Evolutionary conservation across 2,113 vertebrate species (phyloP), one percentile per base, ranked within the genome.

Genomic region (Triplophysa rosa): DNA sequence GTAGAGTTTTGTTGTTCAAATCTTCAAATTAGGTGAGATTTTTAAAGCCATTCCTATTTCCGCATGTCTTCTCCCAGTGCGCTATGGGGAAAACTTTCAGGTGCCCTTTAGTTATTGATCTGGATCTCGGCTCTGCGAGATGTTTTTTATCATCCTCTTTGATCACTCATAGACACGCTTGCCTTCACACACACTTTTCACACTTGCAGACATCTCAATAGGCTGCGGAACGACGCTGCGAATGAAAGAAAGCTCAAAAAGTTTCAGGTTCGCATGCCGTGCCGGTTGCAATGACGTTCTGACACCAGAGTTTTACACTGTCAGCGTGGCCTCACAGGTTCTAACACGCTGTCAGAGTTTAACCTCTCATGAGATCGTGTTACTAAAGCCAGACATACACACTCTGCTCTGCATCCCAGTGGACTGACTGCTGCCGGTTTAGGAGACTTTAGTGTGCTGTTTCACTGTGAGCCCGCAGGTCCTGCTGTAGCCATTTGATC

Each of bases 381-480:
- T 67, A 47, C 56, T 33, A 79, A 58, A 71, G 23, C 8, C 66
- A 79, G 47, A 52, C 68, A n/a, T 5, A 72, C 33, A 67, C 37
- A 58, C 52, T 37, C 66, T 52, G 26, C 45, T 26, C 59, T 40
- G 14, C 59, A 40, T 76, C 61, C 74, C 56, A 37, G 72, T 45
- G 72, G 71, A 83, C 71, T 70, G 45, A 45, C 59, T 67, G 56
- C 65, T 62, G 72, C 61, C 74, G 65, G 77, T 67, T 42, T 59
- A 17, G 65, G n/a, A 73, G 26, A 81, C 66, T 37, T 72, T 45
- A 49, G 61, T 21, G 45, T 77, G 76, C 67, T 45, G 29, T 33
- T 65, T 42, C 21, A n/a, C 77, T 70, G 54, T 80, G 68, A 84
- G 77, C n/a, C n/a, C 78, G 76, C 62, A 71, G 85, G 66, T 52